A percentile compares a stretch with the other conserved stretches of the same genome.
These are phyloP conservation scores for Manacus vitellinus DNA, from an alignment of 2,113 vertebrate species.

Conservation along the genomic window DNA sequence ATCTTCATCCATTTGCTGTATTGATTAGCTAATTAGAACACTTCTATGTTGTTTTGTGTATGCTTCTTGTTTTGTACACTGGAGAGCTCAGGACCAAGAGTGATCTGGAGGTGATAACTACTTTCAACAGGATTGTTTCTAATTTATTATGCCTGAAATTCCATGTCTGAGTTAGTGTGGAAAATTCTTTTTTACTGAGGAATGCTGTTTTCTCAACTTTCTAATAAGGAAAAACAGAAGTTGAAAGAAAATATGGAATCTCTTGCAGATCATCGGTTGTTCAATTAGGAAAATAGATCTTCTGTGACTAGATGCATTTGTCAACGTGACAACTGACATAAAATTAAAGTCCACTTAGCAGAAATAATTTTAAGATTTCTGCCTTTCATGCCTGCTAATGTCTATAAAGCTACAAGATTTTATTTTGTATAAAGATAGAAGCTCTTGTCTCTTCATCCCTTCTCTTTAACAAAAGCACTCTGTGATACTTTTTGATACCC, in stretches of 20 bases:
- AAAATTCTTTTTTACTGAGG: neutral
- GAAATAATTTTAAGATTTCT: neutral
- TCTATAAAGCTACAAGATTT: neutral
- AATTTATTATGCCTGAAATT: neutral
- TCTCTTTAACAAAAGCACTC: neutral
- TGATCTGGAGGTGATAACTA: neutral
- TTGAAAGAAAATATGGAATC: neutral
- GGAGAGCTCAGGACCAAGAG: neutral
- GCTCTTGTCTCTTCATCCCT: neutral
- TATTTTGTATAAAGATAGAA: neutral
- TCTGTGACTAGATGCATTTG: neutral
- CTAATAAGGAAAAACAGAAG: neutral
- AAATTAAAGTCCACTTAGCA: neutral
- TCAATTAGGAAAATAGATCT: neutral
- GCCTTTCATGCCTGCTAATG: neutral
- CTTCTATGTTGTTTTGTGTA: neutral
- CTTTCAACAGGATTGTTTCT: neutral
- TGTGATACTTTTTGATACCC: neutral
- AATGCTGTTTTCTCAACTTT: neutral
- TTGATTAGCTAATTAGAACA: conserved; percentile 10
- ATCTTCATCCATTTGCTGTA: neutral
- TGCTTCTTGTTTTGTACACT: neutral
- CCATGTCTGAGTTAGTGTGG: neutral
- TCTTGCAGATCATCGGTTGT: neutral
- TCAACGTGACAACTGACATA: neutral